Conservation (phyloP, 2,113 vertebrate genomes). For the Cyprinodon variegatus region DNA sequence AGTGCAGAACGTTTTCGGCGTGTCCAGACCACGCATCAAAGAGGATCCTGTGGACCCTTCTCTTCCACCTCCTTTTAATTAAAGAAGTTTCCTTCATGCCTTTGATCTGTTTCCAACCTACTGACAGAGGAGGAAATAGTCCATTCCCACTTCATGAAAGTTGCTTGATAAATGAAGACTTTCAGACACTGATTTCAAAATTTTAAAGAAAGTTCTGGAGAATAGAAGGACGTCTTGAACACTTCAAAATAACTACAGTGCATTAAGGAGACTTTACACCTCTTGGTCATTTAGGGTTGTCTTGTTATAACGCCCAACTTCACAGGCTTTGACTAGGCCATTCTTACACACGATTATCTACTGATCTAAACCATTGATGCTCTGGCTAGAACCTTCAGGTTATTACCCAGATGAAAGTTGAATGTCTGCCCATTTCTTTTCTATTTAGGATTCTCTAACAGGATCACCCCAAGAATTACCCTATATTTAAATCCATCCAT, state of each 20-base stretch:
- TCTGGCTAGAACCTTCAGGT: background rate
- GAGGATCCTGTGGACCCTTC: slow-evolving; percentile 58
- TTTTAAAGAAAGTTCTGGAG: slow-evolving; percentile 21
- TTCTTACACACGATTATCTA: background rate
- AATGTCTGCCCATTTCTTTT: background rate
- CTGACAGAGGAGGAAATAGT: slow-evolving; percentile 46
- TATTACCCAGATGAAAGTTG: background rate
- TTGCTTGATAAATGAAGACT: slow-evolving; percentile 57
- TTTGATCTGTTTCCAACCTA: slow-evolving; percentile 77
- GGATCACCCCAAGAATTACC: background rate
- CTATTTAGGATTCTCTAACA: background rate
- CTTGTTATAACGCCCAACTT: background rate
- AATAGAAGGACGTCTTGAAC: slow-evolving; percentile 36
- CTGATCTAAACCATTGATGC: background rate
- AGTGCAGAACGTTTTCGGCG: slow-evolving; percentile 58
- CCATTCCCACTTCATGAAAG: slow-evolving; percentile 63
- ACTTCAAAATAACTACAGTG: slow-evolving; percentile 29
- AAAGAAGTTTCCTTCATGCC: slow-evolving; percentile 74
- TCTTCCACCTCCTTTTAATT: slow-evolving; percentile 74
- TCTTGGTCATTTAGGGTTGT: background rate
- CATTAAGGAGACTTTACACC: background rate
- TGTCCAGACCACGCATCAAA: slow-evolving; percentile 76
- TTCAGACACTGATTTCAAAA: slow-evolving; percentile 20
- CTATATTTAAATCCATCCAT: too few relatives aligned
- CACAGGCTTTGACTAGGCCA: background rate